Evolutionary conservation across 2,797 vertebrate species (phyloP).

Genomic region (Sciaenops ocellatus): DNA sequence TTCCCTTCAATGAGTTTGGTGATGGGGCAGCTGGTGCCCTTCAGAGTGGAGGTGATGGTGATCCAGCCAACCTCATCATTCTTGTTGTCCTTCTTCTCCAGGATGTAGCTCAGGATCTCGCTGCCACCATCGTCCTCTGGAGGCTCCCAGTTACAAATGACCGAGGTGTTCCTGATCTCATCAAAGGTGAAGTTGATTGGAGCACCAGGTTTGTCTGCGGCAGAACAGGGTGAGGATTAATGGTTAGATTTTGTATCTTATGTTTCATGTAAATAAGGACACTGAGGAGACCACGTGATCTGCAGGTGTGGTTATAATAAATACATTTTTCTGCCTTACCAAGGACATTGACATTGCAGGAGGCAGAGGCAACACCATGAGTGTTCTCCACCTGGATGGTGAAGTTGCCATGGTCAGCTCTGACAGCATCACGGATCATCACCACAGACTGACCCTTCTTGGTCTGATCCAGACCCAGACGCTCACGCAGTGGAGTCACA

Average conservation of each 20-base stretch:
- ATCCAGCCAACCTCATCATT: conserved; percentile 95
- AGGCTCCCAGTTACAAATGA: conserved; percentile 93
- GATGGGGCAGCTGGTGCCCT: conserved; percentile 91
- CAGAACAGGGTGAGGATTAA: conserved; percentile 4
- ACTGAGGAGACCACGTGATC: background rate
- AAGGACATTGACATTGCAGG: conserved; percentile 92
- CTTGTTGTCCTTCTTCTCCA: conserved; percentile 98
- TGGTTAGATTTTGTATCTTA: background rate
- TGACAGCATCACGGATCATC: conserved; percentile 91
- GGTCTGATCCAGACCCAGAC: conserved; percentile 91
- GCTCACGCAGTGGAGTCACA: conserved; percentile 89
- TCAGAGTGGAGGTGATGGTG: conserved; percentile 91
- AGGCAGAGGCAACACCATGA: conserved; percentile 91
- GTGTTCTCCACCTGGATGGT: conserved; percentile 94
- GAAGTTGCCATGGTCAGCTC: conserved; percentile 91
- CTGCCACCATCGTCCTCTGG: conserved; percentile 97
- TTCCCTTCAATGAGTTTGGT: conserved; percentile 97
- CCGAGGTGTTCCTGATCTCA: conserved; percentile 93
- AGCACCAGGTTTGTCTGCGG: conserved; percentile 91
- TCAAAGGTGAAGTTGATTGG: conserved; percentile 94
- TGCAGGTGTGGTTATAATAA: background rate
- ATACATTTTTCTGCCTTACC: conserved; percentile 81
- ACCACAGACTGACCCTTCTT: conserved; percentile 88
- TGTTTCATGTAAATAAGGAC: background rate
- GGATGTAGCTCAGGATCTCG: conserved; percentile 96